Evolutionary conservation across 2,113 vertebrate genomes (phyloP), one percentile per base, ranked within the genome.

Genomic region (Mus musculus): DNA sequence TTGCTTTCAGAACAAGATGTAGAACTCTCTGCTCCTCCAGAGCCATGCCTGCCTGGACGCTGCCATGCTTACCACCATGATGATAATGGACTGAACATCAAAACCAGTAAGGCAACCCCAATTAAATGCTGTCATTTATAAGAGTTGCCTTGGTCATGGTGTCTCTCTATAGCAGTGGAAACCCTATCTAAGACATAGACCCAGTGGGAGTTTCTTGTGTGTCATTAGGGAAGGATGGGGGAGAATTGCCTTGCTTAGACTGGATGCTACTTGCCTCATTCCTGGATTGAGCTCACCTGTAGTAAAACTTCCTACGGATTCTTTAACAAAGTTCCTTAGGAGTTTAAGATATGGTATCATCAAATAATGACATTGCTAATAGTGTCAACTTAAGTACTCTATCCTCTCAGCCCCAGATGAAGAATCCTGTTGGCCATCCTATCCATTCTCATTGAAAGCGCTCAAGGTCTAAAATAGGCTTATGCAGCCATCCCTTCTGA

Each of bases 321-420:
- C 54, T 59, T 52, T 52, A 95, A 95, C 91, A 96, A 95, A 92
- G 56, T 52, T 33, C 84, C 65, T 95, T 95, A 87, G 94, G 61
- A 76, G n/a, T 88, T 56, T 30, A 96, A 91, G 89, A 81, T 54
- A 24, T 61, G 77, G 89, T 56, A 67, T 80, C 33, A 49, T 84
- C 7, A 13, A 76, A 59, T 9, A 71, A 71, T n/a, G 67, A 81
- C 20, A 65, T 46, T 20, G 54, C 49, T 78, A 49, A 72, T 10
- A 82, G 5, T 30, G 49, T 63, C 72, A 85, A n/a, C 5, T 10
- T 67, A n/a, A 56, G n/a, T 24, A 17, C 42, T 77, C 73, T 6
- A 4, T 42, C 36, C 1, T 82, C 46, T 72, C 71, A 39, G 8
- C 22, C 19, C 65, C 33, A 33, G 13, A 33, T 20, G 5, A 2